phyloP scores from a whole-genome alignment of 1,140 invertebrate genomes.

The Rhopalosiphum maidis region DNA sequence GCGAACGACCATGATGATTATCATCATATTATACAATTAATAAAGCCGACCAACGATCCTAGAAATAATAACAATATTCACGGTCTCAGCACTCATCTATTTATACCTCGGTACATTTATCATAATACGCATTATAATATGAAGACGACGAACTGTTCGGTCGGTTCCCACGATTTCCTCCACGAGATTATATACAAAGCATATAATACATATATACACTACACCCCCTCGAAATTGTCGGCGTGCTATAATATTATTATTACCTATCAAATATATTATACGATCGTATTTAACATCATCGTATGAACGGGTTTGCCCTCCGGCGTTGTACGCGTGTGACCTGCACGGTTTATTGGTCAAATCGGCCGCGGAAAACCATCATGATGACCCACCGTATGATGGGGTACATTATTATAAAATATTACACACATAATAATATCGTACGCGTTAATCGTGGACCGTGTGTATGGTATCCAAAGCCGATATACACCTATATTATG shows the following conservation, averaged over 20 bases:
- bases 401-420: constrained; percentile 11
- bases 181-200: neutral
- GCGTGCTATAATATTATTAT: neutral
- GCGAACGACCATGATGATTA: neutral
- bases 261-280: constrained; percentile 18
- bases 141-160: neutral
- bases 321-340: neutral
- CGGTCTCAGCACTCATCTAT: neutral
- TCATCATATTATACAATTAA: neutral
- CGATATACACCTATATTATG: neutral
- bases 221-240: neutral
- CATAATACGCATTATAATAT: neutral
- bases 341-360: constrained; percentile 1
- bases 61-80: neutral
- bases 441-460: neutral
- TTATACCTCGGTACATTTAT: neutral
- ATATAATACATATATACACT: neutral
- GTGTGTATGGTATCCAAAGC: neutral
- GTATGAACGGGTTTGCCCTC: neutral
- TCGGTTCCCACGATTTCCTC: constrained; percentile 12
- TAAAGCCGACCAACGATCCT: neutral
- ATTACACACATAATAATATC: neutral
- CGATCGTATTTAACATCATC: neutral
- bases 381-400: neutral
- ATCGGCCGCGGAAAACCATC: neutral